Evolutionary conservation across 1,140 invertebrate genomes (phyloP).

Genomic region (Phymastichus coffea): DNA sequence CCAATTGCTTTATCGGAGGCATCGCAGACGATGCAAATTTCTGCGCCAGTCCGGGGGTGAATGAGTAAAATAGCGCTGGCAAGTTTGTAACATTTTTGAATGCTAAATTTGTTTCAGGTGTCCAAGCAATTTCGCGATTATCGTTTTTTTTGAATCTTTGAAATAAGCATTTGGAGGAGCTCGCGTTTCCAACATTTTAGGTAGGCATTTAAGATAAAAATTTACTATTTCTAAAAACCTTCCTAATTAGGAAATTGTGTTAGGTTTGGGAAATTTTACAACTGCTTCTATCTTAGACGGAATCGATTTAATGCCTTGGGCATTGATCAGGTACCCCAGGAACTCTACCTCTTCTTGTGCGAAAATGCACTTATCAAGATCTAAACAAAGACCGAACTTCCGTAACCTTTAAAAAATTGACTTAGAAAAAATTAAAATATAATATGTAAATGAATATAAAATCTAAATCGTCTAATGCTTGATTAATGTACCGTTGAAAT

Average conservation of each 20-base stretch:
- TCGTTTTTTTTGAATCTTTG: constrained; percentile 6
- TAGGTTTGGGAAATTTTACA: not conserved
- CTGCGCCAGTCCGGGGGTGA: not conserved
- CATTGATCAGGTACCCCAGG: too few relatives aligned
- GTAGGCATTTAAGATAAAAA: not conserved
- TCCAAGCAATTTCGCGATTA: constrained; percentile 37
- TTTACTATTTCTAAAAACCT: not conserved
- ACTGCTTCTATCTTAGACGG: not conserved
- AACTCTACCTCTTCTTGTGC: too few relatives aligned
- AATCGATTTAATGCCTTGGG: too few relatives aligned
- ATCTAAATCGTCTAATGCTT: too few relatives aligned
- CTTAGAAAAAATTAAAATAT: too few relatives aligned
- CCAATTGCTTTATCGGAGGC: not conserved
- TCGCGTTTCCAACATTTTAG: not conserved
- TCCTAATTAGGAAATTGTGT: not conserved
- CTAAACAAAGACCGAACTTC: too few relatives aligned
- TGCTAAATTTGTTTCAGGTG: constrained; percentile 32
- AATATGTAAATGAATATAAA: too few relatives aligned
- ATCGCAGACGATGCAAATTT: not conserved
- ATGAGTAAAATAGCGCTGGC: not conserved
- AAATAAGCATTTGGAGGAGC: not conserved
- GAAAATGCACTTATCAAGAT: too few relatives aligned
- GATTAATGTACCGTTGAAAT: too few relatives aligned
- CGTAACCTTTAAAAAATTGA: too few relatives aligned
- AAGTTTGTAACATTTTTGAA: constrained; percentile 32